Base-by-base conservation (phyloP, 1,140 invertebrate genomes). In the Trichonephila inaurata region DNA sequence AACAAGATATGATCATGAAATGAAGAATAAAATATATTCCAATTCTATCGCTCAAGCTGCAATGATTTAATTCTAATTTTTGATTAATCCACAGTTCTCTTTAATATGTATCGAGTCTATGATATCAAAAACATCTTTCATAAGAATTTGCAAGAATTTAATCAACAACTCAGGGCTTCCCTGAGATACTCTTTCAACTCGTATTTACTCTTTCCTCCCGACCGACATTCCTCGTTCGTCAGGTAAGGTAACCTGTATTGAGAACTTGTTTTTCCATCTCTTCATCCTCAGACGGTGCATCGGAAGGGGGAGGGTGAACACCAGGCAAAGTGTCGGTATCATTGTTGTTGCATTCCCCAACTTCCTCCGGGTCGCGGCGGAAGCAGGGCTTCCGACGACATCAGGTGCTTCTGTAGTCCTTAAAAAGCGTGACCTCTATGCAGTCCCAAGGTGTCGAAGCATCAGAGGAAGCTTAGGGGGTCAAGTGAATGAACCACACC, bases 401-500 rank as follows among this genome's bases (percentile, higher is more conserved):
- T 93, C 92, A 93, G 92, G 92, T 93, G 92, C 86, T 89, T 93
- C 83, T 93, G 64, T 92, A 12, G 58, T 44, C 28, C 69, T 44
- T 61, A 82, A 91, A 83, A 91, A 83, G 77, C 33, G 66, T 91
- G 89, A 91, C 89, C 89, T 91, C 89, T 66, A 28, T 24, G 64
- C 44, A 51, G 51, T 28, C 40, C 61, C 89, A 91, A 91, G 89
- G 89, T 91, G 89, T 64, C 69, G 77, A 90, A 90, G 61, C 81
- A 90, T 81, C 72, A 40, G 64, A 81, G 86, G 33, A 82, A 93
- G 28, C 77, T 66, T 0, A 24, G 77, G 86, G 61, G 86, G 60
- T 89, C 92, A 93, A 93, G 92, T 93, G 92, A 93, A 93, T 88
- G 85, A 89, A 93, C 85, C 92, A 89, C 85, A 88, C 91, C 91